Evolutionary conservation across 2,113 vertebrate genomes (phyloP), one percentile per base, ranked within the genome.

Genomic region (Carlito syrichta): DNA sequence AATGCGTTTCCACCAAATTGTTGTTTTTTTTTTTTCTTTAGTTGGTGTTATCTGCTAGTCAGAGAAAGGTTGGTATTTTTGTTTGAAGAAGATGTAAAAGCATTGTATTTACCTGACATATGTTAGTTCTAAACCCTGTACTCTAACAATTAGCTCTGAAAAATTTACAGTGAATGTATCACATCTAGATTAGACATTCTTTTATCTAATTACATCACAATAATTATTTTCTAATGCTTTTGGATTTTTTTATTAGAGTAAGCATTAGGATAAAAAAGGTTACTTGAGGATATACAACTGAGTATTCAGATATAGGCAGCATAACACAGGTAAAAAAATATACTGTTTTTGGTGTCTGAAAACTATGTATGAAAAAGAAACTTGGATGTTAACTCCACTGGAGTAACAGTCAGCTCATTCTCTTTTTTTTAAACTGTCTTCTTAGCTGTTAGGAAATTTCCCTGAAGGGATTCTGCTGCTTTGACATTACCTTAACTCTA

Each of bases 71-170:
- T 83, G 74, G 10, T 40, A 68, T 60, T 96, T 84, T 68, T 93
- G 10, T 91, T 94, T 79, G 52, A 88, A 94, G 82, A 89, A 11
- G 27, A 76, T 7, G 63, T 87, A 74, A 97, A 91, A 86, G 11
- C 6, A 16, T 45, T 95, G 13, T 73, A 93, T 96, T 95, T 96
- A 3, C 17, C 71, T 86, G 43, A 77, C 6, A 63, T 50, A 19
- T 79, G 30, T 76, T 74, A 77, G 11, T 78, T 94, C 43, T 73
- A 52, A 40, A 92, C 27, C 92, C 27, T 66, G 32, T 63, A 86
- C 69, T 89, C 32, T 79, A 92, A 84, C 52, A 92, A 86, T 91
- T 90, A 73, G 22, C 69, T 50, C 14, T 96, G 19, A 85, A 91
- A 97, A 73, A 45, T 63, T 94, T 87, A 73, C 71, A 48, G 3